Evolutionary conservation across 2,113 vertebrate genomes (phyloP).

Genomic region (Alces alces): DNA sequence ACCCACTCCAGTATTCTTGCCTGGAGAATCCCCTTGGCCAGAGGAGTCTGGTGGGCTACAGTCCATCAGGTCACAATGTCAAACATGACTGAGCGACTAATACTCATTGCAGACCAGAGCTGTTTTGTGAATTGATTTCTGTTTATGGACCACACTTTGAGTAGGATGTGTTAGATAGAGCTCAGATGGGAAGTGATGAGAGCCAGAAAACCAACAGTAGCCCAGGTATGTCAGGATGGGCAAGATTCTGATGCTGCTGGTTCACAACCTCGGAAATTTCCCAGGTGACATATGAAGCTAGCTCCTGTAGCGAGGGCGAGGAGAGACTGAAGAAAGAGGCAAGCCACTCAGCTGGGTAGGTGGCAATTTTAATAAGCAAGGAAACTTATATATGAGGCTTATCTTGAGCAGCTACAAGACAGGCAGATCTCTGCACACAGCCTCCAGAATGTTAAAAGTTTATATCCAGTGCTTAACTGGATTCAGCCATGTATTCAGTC

Average conservation of each 20-base stretch:
- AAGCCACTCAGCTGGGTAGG: not conserved
- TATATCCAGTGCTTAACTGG: not conserved
- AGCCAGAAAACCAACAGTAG: not conserved
- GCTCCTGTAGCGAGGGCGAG: not conserved
- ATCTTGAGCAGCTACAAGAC: not conserved
- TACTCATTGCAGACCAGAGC: not conserved
- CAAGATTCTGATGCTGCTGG: not conserved
- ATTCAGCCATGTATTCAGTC: not conserved
- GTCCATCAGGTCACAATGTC: not conserved
- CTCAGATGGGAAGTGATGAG: not conserved
- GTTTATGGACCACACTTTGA: not conserved
- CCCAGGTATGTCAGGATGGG: not conserved
- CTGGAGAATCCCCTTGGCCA: not conserved
- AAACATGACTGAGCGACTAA: not conserved
- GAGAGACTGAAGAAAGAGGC: not conserved
- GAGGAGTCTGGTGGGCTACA: not conserved
- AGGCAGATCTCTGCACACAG: not conserved
- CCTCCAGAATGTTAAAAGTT: not conserved
- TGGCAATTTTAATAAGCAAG: not conserved
- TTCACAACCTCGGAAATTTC: not conserved
- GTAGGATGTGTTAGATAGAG: not conserved
- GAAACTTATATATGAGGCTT: not conserved
- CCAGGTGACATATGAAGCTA: not conserved
- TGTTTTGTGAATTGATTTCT: not conserved
- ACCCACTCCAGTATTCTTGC: not conserved